Percentiles rank a stretch among this genome's conserved stretches.
Conservation (phyloP, 2,888 invertebrate species). For the Drosophila paramelanica region DNA sequence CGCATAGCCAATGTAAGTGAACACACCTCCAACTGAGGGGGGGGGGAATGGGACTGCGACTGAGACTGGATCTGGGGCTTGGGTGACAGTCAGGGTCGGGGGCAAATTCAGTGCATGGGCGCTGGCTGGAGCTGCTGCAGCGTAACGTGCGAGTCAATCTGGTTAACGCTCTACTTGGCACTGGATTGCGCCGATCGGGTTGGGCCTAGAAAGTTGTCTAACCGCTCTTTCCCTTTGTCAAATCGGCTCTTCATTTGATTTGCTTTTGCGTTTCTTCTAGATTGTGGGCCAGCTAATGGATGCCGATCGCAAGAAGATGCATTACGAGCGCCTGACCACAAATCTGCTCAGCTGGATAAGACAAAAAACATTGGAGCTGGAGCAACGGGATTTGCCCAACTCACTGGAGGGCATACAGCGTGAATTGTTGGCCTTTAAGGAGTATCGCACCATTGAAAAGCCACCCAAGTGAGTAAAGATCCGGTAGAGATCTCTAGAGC, state of each 20-base stretch:
- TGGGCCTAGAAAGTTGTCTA: conserved; percentile 69
- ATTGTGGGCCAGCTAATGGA: conserved; percentile 98
- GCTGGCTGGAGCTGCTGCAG: conserved; percentile 58
- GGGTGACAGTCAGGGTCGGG: conserved; percentile 52
- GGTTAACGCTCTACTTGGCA: conserved; percentile 78
- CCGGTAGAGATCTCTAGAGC: not conserved
- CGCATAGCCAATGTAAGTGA: conserved; percentile 96
- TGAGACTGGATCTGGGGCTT: conserved; percentile 7
- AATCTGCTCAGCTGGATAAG: conserved; percentile 97
- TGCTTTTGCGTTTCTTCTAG: conserved; percentile 85
- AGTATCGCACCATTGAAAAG: conserved; percentile 98
- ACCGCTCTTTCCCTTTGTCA: conserved; percentile 36
- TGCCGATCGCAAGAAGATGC: conserved; percentile 95
- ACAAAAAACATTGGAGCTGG: conserved; percentile 92
- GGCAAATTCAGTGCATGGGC: conserved; percentile 48
- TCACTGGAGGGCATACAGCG: conserved; percentile 97
- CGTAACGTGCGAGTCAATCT: conserved; percentile 71
- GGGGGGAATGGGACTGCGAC: not conserved
- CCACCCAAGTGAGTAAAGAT: conserved; percentile 93
- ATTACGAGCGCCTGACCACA: conserved; percentile 93
- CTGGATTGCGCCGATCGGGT: conserved; percentile 54
- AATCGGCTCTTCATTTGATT: conserved; percentile 1
- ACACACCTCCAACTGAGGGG: conserved; percentile 37
- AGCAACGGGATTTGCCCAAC: conserved; percentile 96
- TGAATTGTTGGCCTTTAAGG: conserved; percentile 94